Conservation (phyloP, 2,113 vertebrate species). For the Suricata suricatta region DNA sequence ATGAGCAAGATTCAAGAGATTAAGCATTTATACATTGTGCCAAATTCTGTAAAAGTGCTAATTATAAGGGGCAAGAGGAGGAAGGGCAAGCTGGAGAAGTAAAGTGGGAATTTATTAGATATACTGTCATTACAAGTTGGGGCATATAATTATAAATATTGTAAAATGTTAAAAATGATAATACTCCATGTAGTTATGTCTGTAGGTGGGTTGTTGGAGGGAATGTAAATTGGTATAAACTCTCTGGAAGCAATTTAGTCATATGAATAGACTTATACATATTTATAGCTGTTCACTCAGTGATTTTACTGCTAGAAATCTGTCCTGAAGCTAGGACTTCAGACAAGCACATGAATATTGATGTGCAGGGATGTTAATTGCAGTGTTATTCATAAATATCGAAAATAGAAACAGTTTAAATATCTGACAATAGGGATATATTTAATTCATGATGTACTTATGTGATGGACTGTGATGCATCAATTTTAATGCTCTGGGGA, state of each 20-base stretch:
- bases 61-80: neutral
- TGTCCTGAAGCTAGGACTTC: neutral
- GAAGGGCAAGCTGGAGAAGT: neutral
- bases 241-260: neutral
- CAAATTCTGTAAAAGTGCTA: neutral
- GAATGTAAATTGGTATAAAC: neutral
- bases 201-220: neutral
- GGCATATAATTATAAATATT: neutral
- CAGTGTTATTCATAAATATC: neutral
- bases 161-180: neutral
- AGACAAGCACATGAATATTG: neutral
- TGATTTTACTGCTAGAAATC: constrained; percentile 29
- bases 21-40: neutral
- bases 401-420: constrained; percentile 50
- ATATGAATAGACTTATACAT: neutral
- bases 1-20: neutral
- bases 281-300: neutral
- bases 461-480: neutral
- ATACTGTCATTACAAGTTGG: neutral
- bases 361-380: constrained; percentile 13
- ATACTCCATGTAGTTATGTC: neutral
- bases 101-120: constrained; percentile 7
- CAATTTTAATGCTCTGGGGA: neutral
- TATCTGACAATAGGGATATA: constrained; percentile 28
- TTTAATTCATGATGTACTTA: constrained; percentile 10